phyloP scores from a whole-genome alignment of 2,888 invertebrate genomes.

The Phyto melanocephala region DNA sequence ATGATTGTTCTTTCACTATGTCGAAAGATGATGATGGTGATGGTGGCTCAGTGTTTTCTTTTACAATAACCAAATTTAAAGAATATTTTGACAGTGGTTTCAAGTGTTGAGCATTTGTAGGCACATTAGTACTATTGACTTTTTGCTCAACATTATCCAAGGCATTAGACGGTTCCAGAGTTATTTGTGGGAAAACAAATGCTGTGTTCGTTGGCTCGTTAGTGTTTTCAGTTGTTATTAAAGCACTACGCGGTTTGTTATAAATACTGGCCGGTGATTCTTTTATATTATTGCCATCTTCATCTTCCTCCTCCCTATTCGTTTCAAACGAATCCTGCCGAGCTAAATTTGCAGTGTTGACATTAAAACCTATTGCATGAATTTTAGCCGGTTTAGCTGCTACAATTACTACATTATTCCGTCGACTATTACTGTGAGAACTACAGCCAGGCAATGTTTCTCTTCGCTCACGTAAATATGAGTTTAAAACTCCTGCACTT shows the following conservation, averaged over 20 bases:
- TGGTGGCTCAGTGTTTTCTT: slow-evolving; percentile 47
- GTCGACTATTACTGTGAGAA: slow-evolving; percentile 33
- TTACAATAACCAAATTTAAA: slow-evolving; percentile 58
- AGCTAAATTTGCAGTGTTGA: slow-evolving; percentile 53
- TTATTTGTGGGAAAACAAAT: slow-evolving; percentile 49
- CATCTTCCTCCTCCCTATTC: background rate
- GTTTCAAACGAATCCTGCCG: slow-evolving; percentile 38
- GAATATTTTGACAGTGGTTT: slow-evolving; percentile 56
- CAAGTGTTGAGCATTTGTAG: background rate
- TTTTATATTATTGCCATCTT: slow-evolving; percentile 20
- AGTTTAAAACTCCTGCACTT: slow-evolving; percentile 29
- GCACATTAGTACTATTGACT: background rate
- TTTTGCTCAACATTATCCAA: background rate
- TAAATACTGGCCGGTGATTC: slow-evolving; percentile 58
- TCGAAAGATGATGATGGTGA: background rate
- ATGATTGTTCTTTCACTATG: background rate
- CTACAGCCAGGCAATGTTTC: slow-evolving; percentile 48
- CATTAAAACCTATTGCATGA: slow-evolving; percentile 73
- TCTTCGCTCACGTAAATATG: slow-evolving; percentile 49
- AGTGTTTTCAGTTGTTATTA: background rate
- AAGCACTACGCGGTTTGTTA: slow-evolving; percentile 37
- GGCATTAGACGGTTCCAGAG: background rate
- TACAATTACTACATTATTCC: slow-evolving; percentile 67
- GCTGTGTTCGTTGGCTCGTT: slow-evolving; percentile 16
- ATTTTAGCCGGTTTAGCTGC: slow-evolving; percentile 73